Conservation (phyloP, 2,113 vertebrate species). For the Otis tarda region DNA sequence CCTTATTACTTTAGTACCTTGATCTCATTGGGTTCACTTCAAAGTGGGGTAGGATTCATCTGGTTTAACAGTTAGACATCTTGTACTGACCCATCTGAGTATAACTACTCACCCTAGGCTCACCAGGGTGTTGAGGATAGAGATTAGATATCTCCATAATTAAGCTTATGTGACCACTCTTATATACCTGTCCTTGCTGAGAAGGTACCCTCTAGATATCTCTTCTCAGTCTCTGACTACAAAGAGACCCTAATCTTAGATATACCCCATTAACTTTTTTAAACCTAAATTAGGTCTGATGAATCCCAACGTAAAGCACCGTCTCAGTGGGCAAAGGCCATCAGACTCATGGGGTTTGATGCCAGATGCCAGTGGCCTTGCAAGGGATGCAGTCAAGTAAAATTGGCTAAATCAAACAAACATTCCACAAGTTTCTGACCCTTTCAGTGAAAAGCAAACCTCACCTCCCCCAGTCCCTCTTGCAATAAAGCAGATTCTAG, state of each 20-base stretch:
- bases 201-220: background rate
- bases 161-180: background rate
- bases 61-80: background rate
- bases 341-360: background rate
- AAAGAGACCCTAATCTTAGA: background rate
- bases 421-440: background rate
- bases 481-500: background rate
- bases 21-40: background rate
- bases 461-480: background rate
- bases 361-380: background rate
- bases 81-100: background rate
- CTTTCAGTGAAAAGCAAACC: background rate
- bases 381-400: background rate
- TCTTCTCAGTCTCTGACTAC: background rate
- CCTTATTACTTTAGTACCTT: background rate
- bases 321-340: background rate
- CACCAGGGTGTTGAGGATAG: rapidly evolving
- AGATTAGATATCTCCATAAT: background rate
- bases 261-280: background rate
- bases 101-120: background rate
- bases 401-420: background rate
- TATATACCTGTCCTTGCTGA: background rate
- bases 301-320: background rate
- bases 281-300: background rate
- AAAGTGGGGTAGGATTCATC: background rate